Percentiles rank a stretch among this genome's conserved stretches.
Evolutionary conservation across 2,888 invertebrate genomes (phyloP).

Genomic region (Latheticus oryzae): DNA sequence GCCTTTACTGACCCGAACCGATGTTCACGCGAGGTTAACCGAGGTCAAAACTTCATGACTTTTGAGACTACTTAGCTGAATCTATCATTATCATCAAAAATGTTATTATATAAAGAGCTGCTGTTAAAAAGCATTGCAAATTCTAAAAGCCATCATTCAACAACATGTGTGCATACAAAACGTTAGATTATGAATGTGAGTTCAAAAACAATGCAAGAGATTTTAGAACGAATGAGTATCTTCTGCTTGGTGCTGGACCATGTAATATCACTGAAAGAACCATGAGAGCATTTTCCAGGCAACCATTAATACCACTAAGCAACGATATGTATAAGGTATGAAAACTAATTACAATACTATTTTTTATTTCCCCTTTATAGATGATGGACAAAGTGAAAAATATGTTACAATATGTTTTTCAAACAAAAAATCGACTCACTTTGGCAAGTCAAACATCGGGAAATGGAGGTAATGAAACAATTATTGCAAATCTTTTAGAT

Average conservation of each 20-base stretch:
- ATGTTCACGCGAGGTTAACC: slow-evolving; percentile 48
- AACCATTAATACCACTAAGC: slow-evolving; percentile 12
- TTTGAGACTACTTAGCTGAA: slow-evolving; percentile 18
- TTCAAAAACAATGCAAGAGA: background rate
- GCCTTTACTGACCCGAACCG: slow-evolving; percentile 44
- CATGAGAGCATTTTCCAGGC: slow-evolving; percentile 4
- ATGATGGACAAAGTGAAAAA: slow-evolving; percentile 60
- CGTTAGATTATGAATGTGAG: background rate
- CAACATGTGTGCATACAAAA: too few relatives aligned
- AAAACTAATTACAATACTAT: background rate
- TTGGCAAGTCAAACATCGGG: slow-evolving; percentile 81
- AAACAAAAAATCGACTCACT: slow-evolving; percentile 81
- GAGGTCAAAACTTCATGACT: slow-evolving; percentile 49
- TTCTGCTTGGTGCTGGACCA: slow-evolving; percentile 15
- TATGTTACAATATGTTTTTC: slow-evolving; percentile 85
- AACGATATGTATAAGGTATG: slow-evolving; percentile 11
- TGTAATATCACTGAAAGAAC: slow-evolving; percentile 11
- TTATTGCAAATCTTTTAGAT: slow-evolving; percentile 80
- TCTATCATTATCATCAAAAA: slow-evolving; percentile 14
- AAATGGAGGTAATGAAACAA: slow-evolving; percentile 81
- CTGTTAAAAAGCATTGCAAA: too few relatives aligned
- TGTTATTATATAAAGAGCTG: too few relatives aligned
- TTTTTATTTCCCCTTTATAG: slow-evolving; percentile 4
- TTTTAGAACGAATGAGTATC: slow-evolving; percentile 4
- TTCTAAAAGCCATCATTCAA: too few relatives aligned